A percentile compares a stretch with the other conserved stretches of the same genome.
Conservation (phyloP, 2,113 vertebrate species). For the Tricholaema leucomelas region DNA sequence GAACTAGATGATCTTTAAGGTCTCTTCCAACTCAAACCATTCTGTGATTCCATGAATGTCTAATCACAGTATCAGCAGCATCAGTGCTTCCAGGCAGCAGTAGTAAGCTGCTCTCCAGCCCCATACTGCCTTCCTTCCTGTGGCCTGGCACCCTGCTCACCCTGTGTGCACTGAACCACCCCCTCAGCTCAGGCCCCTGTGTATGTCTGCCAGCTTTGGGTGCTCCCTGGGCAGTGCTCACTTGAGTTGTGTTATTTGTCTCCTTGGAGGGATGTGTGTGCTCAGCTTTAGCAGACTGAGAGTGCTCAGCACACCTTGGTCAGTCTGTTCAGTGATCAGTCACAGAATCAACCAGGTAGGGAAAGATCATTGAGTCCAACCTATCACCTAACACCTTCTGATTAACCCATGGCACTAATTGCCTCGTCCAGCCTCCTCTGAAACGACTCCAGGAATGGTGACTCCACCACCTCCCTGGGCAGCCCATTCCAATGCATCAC, state of each 20-base stretch:
- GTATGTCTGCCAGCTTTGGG: not conserved
- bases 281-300: not conserved
- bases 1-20: no score
- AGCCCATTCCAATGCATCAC: no score
- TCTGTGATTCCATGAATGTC: no score
- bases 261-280: rapidly evolving
- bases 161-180: not conserved
- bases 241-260: no score
- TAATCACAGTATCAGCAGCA: not conserved
- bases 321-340: not conserved
- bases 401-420: no score
- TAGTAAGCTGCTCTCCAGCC: not conserved
- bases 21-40: no score
- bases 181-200: not conserved
- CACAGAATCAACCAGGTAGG: no score
- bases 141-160: rapidly evolving
- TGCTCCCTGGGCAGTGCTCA: rapidly evolving
- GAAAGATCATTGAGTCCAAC: no score
- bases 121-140: rapidly evolving
- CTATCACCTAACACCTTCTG: no score
- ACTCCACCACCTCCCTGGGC: no score
- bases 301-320: not conserved
- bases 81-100: not conserved
- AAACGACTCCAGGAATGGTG: no score
- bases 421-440: no score